Evolutionary conservation across 1,140 invertebrate species (phyloP).

Genomic region (Alviniconcha marisindica): DNA sequence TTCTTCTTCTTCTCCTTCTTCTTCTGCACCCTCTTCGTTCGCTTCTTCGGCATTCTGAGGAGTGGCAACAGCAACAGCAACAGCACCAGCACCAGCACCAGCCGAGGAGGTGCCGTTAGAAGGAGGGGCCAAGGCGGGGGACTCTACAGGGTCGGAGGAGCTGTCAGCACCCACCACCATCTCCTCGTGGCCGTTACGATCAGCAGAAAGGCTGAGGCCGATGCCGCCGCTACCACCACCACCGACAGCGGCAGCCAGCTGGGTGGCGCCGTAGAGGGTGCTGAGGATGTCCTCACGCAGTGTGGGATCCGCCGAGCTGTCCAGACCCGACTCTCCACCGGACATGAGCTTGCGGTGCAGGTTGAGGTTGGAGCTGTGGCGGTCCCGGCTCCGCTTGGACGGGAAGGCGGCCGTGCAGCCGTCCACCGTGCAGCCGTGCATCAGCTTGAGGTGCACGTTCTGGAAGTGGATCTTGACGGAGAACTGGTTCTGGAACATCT

Average conservation of each 20-base stretch:
- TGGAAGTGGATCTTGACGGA: slow-evolving; percentile 97
- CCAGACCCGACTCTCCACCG: slow-evolving; percentile 50
- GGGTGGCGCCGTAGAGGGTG: slow-evolving; percentile 55
- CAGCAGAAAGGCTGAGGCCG: background rate
- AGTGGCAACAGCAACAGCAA: too few species aligned
- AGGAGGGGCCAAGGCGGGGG: too few species aligned
- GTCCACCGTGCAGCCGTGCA: slow-evolving; percentile 96
- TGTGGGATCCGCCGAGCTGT: slow-evolving; percentile 49
- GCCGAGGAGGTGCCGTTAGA: too few species aligned
- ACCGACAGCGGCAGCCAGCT: slow-evolving; percentile 27
- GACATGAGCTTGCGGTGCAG: slow-evolving; percentile 81
- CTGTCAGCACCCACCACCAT: slow-evolving; percentile 57
- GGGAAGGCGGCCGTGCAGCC: slow-evolving; percentile 97
- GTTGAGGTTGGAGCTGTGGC: slow-evolving; percentile 94
- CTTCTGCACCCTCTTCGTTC: background rate
- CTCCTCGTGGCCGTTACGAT: slow-evolving; percentile 49
- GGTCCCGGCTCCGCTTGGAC: slow-evolving; percentile 94
- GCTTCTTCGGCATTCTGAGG: background rate
- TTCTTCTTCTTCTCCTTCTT: background rate
- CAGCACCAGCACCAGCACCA: background rate
- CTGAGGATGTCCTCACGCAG: slow-evolving; percentile 58
- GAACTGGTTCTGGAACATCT: slow-evolving; percentile 96
- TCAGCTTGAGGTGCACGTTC: slow-evolving; percentile 95
- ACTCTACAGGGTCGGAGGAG: slow-evolving; percentile 5
- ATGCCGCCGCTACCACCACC: background rate